Evolutionary conservation across 1,140 invertebrate genomes (phyloP).

Genomic region (Calephelis nemesis): DNA sequence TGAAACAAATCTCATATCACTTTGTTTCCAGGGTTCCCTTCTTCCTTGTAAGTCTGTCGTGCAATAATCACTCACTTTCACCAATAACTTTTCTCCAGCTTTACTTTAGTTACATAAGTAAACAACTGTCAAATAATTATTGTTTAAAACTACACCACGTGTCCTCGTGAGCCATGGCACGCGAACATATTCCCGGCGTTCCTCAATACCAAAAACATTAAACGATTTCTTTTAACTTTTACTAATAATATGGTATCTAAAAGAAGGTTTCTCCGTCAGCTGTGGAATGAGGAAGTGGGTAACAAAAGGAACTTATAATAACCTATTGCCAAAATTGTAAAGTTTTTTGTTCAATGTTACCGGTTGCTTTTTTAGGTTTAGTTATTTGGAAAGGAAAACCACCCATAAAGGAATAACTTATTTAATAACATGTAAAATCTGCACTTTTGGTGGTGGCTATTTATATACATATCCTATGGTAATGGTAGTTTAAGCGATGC

Average conservation of each 20-base stretch:
- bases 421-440: too few species aligned
- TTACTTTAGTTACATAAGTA: conserved; percentile 24
- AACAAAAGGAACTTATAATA: conserved; percentile 47
- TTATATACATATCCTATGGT: too few species aligned
- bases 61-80: too few species aligned
- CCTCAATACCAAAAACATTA: conserved; percentile 45
- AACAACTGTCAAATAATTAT: conserved; percentile 29
- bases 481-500: too few species aligned
- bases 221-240: conserved; percentile 57
- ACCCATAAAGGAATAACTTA: too few species aligned
- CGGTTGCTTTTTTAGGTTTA: too few species aligned
- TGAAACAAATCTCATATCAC: too few species aligned
- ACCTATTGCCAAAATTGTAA: conserved; percentile 57
- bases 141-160: conserved; percentile 23
- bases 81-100: neutral
- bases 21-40: too few species aligned
- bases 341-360: too few species aligned
- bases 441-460: too few species aligned
- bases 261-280: conserved; percentile 60
- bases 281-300: conserved; percentile 59
- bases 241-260: conserved; percentile 53
- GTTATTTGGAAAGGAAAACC: too few species aligned
- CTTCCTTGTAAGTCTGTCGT: too few species aligned
- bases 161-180: conserved; percentile 23
- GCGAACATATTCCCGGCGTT: conserved; percentile 26